Evolutionary conservation across 2,888 invertebrate genomes (phyloP).

Genomic region (Rhaphigaster nebulosa): DNA sequence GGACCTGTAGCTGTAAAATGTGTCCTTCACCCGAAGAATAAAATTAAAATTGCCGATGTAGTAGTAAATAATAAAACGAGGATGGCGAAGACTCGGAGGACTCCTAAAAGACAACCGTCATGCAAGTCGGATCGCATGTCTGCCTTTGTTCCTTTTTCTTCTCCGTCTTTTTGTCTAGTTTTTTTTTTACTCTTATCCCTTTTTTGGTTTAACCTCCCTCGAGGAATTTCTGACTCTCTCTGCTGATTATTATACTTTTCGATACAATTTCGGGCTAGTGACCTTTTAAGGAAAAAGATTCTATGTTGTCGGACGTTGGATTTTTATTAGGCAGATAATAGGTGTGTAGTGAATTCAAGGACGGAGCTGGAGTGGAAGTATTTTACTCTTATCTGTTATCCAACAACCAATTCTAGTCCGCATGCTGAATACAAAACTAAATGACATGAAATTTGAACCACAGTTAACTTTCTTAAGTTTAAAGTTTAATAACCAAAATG

Average conservation of each 20-base stretch:
- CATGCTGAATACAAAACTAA: neutral
- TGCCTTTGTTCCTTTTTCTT: neutral
- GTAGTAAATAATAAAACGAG: neutral
- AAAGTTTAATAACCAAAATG: no score
- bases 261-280: constrained; percentile 17
- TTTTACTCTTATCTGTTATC: neutral
- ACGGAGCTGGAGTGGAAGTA: neutral
- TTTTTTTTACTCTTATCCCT: neutral
- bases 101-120: constrained; percentile 15
- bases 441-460: neutral
- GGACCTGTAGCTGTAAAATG: neutral
- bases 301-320: neutral
- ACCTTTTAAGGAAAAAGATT: constrained; percentile 36
- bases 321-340: constrained; percentile 30
- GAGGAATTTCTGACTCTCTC: neutral
- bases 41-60: constrained; percentile 48
- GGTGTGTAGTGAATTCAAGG: neutral
- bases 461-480: neutral
- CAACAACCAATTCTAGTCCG: neutral
- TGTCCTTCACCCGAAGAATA: constrained; percentile 48
- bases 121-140: constrained; percentile 17
- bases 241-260: constrained; percentile 26
- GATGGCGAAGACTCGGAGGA: neutral
- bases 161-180: neutral
- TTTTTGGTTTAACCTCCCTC: neutral